Evolutionary conservation across 2,797 vertebrate species (phyloP), one percentile per base, ranked within the genome.

Genomic region (Meriones psammophilus): DNA sequence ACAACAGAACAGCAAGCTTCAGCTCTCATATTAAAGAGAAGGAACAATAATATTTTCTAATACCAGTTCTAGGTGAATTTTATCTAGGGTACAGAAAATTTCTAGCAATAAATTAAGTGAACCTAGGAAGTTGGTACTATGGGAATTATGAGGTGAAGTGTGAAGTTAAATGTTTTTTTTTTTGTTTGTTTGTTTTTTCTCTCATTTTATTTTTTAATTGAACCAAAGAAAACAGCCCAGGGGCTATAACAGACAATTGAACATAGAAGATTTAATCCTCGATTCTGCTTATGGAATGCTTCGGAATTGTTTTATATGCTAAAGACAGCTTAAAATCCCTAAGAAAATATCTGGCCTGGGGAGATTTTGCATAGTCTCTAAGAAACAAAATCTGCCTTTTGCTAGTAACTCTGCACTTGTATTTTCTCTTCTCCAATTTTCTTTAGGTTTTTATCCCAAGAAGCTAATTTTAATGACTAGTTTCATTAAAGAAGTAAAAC

Each of bases 401-500:
- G 71, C 60, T 86, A 33, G 18, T 79, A 84, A 14, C 88, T 26
- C 28, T 80, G 24, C 64, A 73, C 74, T 90, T 90, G 17, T 78
- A 74, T 78, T 58, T 95, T 94, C 64, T 94, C 85, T 96, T 88
- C 78, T 18, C 50, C 93, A 33, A 62, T 89, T 12, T 91, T 13
- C 77, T 84, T 88, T 64, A 54, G 8, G 7, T 5, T 50, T 92
- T 79, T 56, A 83, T 42, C 33, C 39, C 56, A 78, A 81, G 17
- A 94, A 39, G 6, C 24, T 92, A 77, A 74, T 96, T 96, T 96
- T 93, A 36, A 83, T 85, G 84, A 93, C 62, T 69, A 60, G 3
- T 87, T 96, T 96, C 60, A 89, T 76, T 89, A 91, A 96, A 39
- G 17, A 56, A 68, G 17, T 92, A 8, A 88, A 88, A 78, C 50